Evolutionary conservation across 2,113 vertebrate genomes (phyloP).

Genomic region (Asarcornis scutulata): DNA sequence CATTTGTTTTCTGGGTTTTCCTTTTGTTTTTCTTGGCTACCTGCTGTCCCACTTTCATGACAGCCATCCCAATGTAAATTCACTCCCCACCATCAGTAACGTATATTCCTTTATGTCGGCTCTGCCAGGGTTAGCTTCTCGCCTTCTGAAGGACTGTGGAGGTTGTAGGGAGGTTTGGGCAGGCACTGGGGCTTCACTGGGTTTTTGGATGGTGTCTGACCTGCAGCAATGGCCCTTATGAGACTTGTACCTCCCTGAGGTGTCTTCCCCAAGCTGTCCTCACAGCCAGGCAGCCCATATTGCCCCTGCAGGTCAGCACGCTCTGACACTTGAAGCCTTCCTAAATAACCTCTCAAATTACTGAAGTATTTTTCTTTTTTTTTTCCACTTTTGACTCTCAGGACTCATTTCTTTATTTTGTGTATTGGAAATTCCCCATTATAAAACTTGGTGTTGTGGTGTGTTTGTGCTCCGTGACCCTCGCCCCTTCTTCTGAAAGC

Average conservation of each 20-base stretch:
- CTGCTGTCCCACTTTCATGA: not conserved
- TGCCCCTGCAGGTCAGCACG: rapidly evolving
- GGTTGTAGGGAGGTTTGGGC: not conserved
- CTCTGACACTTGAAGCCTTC: conserved; percentile 2
- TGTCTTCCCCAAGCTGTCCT: not conserved
- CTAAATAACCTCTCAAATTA: not conserved
- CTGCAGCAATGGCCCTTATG: not conserved
- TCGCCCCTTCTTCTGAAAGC: not conserved
- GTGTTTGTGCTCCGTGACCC: not conserved
- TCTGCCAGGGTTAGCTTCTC: not conserved
- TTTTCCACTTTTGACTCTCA: conserved; percentile 21
- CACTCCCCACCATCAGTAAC: not conserved
- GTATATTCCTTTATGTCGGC: not conserved
- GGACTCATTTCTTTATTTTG: conserved; percentile 43
- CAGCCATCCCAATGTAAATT: not conserved
- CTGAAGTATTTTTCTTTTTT: not conserved
- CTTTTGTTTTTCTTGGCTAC: not conserved
- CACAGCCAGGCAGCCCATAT: not conserved
- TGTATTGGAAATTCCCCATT: conserved; percentile 2
- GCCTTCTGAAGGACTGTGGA: not conserved
- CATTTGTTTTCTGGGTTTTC: not conserved
- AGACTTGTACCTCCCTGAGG: not conserved
- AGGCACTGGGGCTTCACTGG: not conserved
- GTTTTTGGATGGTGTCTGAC: not conserved
- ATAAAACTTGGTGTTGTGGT: not conserved